Conservation (phyloP, 2,888 invertebrate species). For the Mechanitis mazaeus region DNA sequence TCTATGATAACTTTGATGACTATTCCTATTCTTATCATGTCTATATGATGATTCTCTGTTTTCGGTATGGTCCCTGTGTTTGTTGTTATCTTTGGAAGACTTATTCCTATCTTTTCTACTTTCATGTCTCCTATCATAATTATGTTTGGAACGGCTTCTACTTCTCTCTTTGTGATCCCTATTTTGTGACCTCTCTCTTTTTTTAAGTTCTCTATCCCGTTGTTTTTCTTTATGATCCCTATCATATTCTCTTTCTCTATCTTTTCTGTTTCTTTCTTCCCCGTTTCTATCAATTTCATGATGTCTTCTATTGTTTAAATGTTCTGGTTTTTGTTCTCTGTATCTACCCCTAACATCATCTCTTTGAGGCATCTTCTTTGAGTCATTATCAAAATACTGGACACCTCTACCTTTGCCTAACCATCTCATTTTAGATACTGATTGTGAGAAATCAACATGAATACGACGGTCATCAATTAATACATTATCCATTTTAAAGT, state of each 20-base stretch:
- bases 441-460: slow-evolving; percentile 99
- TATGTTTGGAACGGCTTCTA: slow-evolving; percentile 25
- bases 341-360: slow-evolving; percentile 32
- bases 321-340: slow-evolving; percentile 30
- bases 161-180: slow-evolving; percentile 23
- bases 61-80: slow-evolving; percentile 23
- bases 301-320: slow-evolving; percentile 41
- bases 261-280: slow-evolving; percentile 31
- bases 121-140: slow-evolving; percentile 19
- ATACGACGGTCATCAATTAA: slow-evolving; percentile 98
- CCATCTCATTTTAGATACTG: slow-evolving; percentile 96
- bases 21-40: slow-evolving; percentile 20
- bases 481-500: slow-evolving; percentile 99
- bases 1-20: slow-evolving; percentile 19
- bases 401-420: slow-evolving; percentile 91
- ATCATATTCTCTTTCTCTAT: slow-evolving; percentile 45
- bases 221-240: slow-evolving; percentile 21
- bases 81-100: slow-evolving; percentile 13
- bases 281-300: slow-evolving; percentile 36
- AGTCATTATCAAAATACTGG: slow-evolving; percentile 69
- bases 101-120: slow-evolving; percentile 14
- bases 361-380: slow-evolving; percentile 34
- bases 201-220: slow-evolving; percentile 19
- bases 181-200: slow-evolving; percentile 22
- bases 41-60: slow-evolving; percentile 22